Conservation (phyloP, 2,888 invertebrate species). For the Eupithecia exiguata region DNA sequence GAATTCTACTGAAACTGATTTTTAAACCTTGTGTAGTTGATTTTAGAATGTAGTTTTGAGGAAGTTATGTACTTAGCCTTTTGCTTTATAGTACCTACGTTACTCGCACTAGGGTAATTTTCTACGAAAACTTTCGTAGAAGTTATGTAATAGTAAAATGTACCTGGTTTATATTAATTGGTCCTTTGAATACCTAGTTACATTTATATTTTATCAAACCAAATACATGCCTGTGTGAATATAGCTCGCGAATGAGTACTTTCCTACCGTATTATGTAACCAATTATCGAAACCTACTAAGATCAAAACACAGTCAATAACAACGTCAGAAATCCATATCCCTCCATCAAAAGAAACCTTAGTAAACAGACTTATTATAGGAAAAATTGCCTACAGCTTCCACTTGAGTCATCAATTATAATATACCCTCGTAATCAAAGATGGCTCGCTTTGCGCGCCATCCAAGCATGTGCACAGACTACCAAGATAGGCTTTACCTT, state of each 20-base stretch:
- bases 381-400: conserved; percentile 26
- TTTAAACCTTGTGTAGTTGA: too few species aligned
- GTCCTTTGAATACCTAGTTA: too few species aligned
- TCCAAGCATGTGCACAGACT: conserved; percentile 62
- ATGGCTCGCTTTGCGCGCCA: conserved; percentile 48
- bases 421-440: conserved; percentile 58
- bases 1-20: too few species aligned
- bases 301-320: background rate
- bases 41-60: too few species aligned
- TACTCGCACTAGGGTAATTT: too few species aligned
- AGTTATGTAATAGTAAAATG: too few species aligned
- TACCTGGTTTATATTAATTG: too few species aligned
- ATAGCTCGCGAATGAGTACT: background rate
- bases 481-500: conserved; percentile 56
- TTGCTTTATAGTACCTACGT: too few species aligned
- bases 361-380: background rate
- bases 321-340: background rate
- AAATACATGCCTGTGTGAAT: background rate
- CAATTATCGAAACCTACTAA: background rate
- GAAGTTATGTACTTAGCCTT: too few species aligned
- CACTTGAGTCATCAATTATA: conserved; percentile 54
- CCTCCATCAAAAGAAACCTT: conserved; percentile 1
- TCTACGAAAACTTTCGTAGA: too few species aligned
- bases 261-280: background rate
- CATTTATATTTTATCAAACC: too few species aligned